phyloP scores from a whole-genome alignment of 2,797 vertebrate genomes.

The Anguilla megastoma region DNA sequence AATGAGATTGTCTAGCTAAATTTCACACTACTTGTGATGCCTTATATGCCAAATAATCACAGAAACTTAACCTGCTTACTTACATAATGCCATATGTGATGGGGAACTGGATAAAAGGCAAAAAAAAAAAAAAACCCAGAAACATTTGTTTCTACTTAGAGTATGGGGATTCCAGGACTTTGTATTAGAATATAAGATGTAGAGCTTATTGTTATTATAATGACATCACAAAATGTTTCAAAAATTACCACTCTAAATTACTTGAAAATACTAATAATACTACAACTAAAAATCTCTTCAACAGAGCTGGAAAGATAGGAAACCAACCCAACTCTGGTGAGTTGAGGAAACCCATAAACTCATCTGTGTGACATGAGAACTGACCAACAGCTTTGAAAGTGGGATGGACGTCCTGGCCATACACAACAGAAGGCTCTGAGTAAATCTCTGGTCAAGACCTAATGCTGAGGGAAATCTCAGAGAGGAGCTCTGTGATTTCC shows the following conservation, averaged over 20 bases:
- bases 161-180: background rate
- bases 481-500: too few species aligned
- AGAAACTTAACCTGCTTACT: slow-evolving; percentile 20
- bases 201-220: background rate
- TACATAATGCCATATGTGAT: slow-evolving; percentile 8
- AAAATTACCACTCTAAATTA: background rate
- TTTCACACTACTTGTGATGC: slow-evolving; percentile 13
- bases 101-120: background rate
- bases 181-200: background rate
- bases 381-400: too few species aligned
- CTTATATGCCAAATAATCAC: slow-evolving; percentile 19
- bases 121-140: background rate
- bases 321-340: too few species aligned
- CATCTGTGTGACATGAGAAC: too few species aligned
- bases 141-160: background rate
- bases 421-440: too few species aligned
- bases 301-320: too few species aligned
- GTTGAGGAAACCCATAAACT: too few species aligned
- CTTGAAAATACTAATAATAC: background rate
- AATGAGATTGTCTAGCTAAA: slow-evolving; percentile 5
- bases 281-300: too few species aligned
- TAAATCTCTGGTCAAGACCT: too few species aligned
- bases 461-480: too few species aligned
- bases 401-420: too few species aligned
- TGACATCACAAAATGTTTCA: background rate